phyloP scores from a whole-genome alignment of 1,140 invertebrate species.

The Brachionus angularis region DNA sequence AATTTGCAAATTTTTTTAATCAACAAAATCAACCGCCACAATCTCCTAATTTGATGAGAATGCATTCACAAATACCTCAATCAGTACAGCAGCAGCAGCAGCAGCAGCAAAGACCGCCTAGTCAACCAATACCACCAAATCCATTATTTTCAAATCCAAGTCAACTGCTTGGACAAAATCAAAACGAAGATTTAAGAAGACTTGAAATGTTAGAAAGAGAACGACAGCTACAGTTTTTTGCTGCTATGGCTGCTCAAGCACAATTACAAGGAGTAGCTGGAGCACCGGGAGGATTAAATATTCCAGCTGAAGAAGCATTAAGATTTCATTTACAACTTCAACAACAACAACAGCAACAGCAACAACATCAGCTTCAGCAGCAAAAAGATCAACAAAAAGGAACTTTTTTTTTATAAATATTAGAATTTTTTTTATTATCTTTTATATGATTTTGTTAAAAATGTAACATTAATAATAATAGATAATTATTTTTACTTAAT shows the following conservation, averaged over 20 bases:
- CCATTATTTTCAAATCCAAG: not conserved
- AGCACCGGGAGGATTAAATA: conserved; percentile 1
- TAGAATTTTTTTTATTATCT: conserved; percentile 25
- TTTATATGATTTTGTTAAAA: not conserved
- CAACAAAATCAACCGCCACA: conserved; percentile 25
- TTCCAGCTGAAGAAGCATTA: conserved; percentile 11
- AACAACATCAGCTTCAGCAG: not conserved
- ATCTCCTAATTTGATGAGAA: conserved; percentile 11
- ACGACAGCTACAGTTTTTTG: conserved; percentile 3
- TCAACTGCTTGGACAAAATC: not conserved
- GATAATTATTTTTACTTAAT: not conserved
- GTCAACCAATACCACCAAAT: not conserved
- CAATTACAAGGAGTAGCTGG: not conserved
- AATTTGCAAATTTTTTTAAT: conserved; percentile 17
- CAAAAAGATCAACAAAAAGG: conserved; percentile 20
- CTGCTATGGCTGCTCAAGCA: conserved; percentile 17
- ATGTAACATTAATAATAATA: too few species aligned
- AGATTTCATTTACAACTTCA: conserved; percentile 26
- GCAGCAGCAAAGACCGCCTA: conserved; percentile 15
- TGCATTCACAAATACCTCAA: too few species aligned
- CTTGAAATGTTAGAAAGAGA: conserved; percentile 14
- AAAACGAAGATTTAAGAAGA: not conserved
- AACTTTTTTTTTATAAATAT: conserved; percentile 27
- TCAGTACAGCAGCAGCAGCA: not conserved
- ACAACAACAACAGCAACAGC: conserved; percentile 1